These are phyloP conservation scores for Zaprionus nigranus DNA, from an alignment of 1,140 invertebrate genomes.

Conservation along the genomic window DNA sequence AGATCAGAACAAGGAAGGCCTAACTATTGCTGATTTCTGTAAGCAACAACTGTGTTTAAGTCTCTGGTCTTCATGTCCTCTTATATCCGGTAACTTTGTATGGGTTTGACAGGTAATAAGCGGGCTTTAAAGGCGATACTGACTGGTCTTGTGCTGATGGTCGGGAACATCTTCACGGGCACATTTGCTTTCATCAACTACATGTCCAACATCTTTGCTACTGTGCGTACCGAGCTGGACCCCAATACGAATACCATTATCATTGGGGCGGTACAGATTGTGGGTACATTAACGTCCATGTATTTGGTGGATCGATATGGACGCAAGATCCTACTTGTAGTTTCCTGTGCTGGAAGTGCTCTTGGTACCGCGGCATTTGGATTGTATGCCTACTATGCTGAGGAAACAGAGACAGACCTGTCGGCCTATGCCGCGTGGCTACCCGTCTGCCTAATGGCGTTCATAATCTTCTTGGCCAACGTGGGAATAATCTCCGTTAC, in stretches of 20 bases:
- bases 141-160: slow-evolving; percentile 70
- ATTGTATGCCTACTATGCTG: slow-evolving; percentile 66
- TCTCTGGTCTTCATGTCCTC: not conserved
- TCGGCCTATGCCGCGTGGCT: slow-evolving; percentile 63
- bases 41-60: slow-evolving; percentile 27
- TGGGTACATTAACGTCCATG: slow-evolving; percentile 83
- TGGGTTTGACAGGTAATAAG: slow-evolving; percentile 52
- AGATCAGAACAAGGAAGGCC: slow-evolving; percentile 24
- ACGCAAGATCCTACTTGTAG: slow-evolving; percentile 61
- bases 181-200: slow-evolving; percentile 76
- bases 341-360: slow-evolving; percentile 60
- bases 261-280: slow-evolving; percentile 85
- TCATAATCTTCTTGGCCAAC: slow-evolving; percentile 72
- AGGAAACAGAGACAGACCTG: slow-evolving; percentile 56
- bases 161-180: slow-evolving; percentile 72
- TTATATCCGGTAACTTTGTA: not conserved
- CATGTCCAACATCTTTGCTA: slow-evolving; percentile 87
- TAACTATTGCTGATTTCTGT: slow-evolving; percentile 63
- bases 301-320: slow-evolving; percentile 76
- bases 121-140: slow-evolving; percentile 52
- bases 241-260: slow-evolving; percentile 86
- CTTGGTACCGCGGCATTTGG: slow-evolving; percentile 64
- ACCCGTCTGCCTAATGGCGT: slow-evolving; percentile 65
- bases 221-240: slow-evolving; percentile 86
- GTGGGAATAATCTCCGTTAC: slow-evolving; percentile 70